Base-by-base conservation (phyloP, 1,140 invertebrate species). In the Oppia nitens region DNA sequence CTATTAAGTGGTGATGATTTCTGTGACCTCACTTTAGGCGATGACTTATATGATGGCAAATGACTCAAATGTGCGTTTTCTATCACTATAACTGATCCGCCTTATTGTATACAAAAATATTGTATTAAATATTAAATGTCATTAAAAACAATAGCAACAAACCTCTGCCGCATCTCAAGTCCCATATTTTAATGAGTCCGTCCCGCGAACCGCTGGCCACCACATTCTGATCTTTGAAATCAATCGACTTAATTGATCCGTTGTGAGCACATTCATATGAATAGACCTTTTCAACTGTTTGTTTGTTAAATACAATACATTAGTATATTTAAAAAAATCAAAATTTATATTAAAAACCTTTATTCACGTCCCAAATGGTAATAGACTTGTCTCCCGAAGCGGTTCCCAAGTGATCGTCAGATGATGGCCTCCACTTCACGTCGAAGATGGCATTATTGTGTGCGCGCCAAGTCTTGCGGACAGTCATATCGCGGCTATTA, bases 141-240 rank as follows among this genome's bases (percentile, higher is more conserved):
- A 21, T 6, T 6, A 20, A 9, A 9, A 50, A 9, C 24, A 26
- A 26, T n/a, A 6, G 11, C 17, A 9, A 23, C 24, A 21, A 12
- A 53, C 52, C 25, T 27, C 20, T 29, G 27, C 17, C 62, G 60
- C 66, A 66, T 53, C 71, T 67, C 20, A 77, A 80, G 68, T 92
- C 88, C 86, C 87, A 91, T 11, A 90, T 67, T 59, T 87, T 79
- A 3, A 91, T 83, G 60, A 80, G 79, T 1, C 87, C 86, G 74
- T 92, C 87, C 25, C 87, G 71, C 6, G 83, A 83, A 20, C 87
- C 87, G 6, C 85, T 85, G 4, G 84, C 85, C 74, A 91, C 88
- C 0, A 88, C 79, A 61, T 78, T 60, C 2, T n/a, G 1, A 20
- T 47, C 56, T 24, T 57, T 17, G 32, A 60, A 60, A 21, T 17